Evolutionary conservation across 2,113 vertebrate genomes (phyloP).

Genomic region (Xenopus borealis): DNA sequence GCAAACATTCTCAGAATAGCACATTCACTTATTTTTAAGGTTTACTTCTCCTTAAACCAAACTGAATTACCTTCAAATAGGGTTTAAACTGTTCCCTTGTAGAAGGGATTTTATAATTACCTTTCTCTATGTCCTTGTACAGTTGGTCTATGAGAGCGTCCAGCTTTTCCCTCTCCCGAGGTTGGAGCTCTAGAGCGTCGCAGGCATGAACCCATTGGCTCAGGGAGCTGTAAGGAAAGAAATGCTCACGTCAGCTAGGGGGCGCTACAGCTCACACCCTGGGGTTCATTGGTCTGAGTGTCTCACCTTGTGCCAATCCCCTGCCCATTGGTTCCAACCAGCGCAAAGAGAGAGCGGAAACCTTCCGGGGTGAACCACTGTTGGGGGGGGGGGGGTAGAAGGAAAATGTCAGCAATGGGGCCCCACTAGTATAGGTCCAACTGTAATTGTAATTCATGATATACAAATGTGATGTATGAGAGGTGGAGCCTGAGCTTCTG

Average conservation of each 20-base stretch:
- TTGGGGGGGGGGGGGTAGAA: conserved; percentile 45
- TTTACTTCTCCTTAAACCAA: no score
- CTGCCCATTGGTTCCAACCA: conserved; percentile 95
- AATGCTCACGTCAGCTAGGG: background rate
- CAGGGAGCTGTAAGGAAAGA: conserved; percentile 72
- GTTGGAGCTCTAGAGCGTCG: conserved; percentile 81
- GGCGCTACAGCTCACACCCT: no score
- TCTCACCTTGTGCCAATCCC: conserved; percentile 93
- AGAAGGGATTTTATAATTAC: conserved; percentile 61
- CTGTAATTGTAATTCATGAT: no score
- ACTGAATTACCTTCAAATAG: no score
- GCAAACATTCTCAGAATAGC: no score
- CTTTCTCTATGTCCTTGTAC: conserved; percentile 97
- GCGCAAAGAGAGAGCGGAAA: conserved; percentile 90
- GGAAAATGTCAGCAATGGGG: no score
- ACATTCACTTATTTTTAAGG: no score
- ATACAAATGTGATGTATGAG: no score
- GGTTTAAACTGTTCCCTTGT: no score
- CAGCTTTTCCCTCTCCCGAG: conserved; percentile 84
- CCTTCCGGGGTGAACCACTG: conserved; percentile 96
- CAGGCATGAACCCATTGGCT: conserved; percentile 97
- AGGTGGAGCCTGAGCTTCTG: no score
- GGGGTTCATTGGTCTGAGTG: no score
- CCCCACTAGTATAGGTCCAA: no score
- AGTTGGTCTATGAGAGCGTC: conserved; percentile 93